Base-by-base conservation (phyloP, 2,797 vertebrate species). In the Ctenochaetus hawaiiensis region DNA sequence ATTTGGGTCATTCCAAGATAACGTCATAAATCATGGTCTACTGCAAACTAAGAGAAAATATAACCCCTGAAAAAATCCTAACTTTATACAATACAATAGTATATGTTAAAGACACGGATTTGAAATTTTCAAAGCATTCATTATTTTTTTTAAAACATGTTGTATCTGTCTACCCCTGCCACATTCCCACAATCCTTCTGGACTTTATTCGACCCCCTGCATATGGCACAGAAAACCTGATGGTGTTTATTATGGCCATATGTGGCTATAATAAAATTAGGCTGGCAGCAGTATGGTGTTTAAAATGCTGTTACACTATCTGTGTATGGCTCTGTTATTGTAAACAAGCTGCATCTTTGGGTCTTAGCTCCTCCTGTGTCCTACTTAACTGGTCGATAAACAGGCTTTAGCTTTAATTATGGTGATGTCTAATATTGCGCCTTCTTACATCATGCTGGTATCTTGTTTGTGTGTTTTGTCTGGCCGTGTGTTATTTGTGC, bases 371-470 rank as follows among this genome's bases (percentile, higher is more conserved):
- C 59, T 75, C 53, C 70, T 86, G 89, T 87, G 89, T 87, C 89
- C 90, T 87, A 90, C 81, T 90, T 91, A 85, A 78, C 73, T 64
- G 67, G 63, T 77, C 17, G 51, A 86, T 88, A 91, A 90, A 91
- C 86, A 89, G 67, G 85, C 78, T 89, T 85, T 72, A 82, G 80
- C 83, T 79, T 78, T 87, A 74, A 87, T 88, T 82, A 76, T 67
- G 47, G 62, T 82, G 83, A 80, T 82, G 87, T 85, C 80, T 80
- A 77, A 91, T 87, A 80, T 93, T 93, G 73, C 93, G 2, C 48
- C 17, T 73, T 75, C 89, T 93, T 93, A 91, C 92, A 91, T 94
- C 93, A 94, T 87, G 54, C 66, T 69, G 53, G 57, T 64, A 58
- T 87, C 73, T 84, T 90, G 85, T 92, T 89, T 89, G 52, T 77